Conservation (phyloP, 1,140 invertebrate species). For the Idris sp. region DNA sequence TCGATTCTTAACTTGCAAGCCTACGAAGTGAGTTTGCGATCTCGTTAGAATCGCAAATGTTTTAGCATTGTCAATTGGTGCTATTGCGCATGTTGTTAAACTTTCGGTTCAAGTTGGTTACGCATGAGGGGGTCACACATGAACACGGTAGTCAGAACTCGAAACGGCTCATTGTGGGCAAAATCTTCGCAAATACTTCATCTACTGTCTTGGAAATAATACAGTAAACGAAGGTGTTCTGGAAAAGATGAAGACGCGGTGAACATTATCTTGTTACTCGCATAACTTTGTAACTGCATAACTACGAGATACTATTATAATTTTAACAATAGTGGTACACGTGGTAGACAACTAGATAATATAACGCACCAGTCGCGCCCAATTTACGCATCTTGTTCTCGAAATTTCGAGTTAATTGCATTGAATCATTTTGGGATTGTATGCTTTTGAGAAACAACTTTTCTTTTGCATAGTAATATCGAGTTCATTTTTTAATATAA, state of each 20-base stretch:
- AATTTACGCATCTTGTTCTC: slow-evolving; percentile 54
- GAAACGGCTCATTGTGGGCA: slow-evolving; percentile 50
- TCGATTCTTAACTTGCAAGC: slow-evolving; percentile 45
- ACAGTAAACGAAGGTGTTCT: slow-evolving; percentile 54
- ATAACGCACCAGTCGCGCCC: slow-evolving; percentile 49
- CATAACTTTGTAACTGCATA: slow-evolving; percentile 61
- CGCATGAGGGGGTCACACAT: slow-evolving; percentile 61
- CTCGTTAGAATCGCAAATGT: slow-evolving; percentile 63
- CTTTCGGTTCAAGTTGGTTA: slow-evolving; percentile 60
- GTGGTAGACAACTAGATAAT: slow-evolving; percentile 41
- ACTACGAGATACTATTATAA: slow-evolving; percentile 58
- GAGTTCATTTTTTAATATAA: too few species aligned
- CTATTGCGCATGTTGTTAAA: slow-evolving; percentile 54
- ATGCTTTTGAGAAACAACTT: not conserved
- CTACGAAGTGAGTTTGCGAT: slow-evolving; percentile 52
- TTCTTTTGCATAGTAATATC: too few species aligned
- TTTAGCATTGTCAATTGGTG: slow-evolving; percentile 57
- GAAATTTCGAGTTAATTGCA: slow-evolving; percentile 49
- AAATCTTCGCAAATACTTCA: slow-evolving; percentile 60
- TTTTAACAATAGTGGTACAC: slow-evolving; percentile 50
- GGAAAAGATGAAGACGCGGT: slow-evolving; percentile 47
- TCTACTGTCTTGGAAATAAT: slow-evolving; percentile 53
- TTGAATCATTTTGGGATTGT: slow-evolving; percentile 39
- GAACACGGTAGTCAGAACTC: slow-evolving; percentile 48
- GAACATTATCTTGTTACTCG: slow-evolving; percentile 58